phyloP scores from a whole-genome alignment of 2,888 invertebrate genomes.

The Thereva nobilitata region DNA sequence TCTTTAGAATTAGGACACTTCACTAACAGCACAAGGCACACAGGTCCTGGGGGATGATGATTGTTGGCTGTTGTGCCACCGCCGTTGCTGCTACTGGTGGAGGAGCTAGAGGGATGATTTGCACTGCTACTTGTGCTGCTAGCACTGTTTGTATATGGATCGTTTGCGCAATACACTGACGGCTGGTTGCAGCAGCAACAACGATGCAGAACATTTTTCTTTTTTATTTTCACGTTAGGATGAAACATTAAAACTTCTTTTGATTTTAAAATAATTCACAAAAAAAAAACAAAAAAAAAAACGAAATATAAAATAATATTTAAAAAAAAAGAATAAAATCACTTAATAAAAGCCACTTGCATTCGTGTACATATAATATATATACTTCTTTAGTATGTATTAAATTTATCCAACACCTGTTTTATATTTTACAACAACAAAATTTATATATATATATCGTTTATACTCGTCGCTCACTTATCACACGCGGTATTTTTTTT shows the following conservation, averaged over 20 bases:
- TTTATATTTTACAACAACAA: background rate
- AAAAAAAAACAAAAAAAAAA: background rate
- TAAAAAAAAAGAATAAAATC: slow-evolving; percentile 7
- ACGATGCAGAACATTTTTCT: slow-evolving; percentile 50
- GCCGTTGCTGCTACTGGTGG: slow-evolving; percentile 39
- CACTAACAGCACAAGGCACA: slow-evolving; percentile 59
- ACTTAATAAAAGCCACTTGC: too few relatives aligned
- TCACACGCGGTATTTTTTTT: too few relatives aligned
- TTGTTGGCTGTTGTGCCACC: slow-evolving; percentile 42
- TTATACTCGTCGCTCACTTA: too few relatives aligned
- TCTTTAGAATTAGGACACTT: slow-evolving; percentile 59
- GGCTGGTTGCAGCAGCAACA: slow-evolving; percentile 38
- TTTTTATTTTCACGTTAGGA: slow-evolving; percentile 58
- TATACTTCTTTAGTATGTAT: slow-evolving; percentile 1
- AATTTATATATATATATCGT: too few relatives aligned
- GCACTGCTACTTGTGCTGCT: slow-evolving; percentile 25
- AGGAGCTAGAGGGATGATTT: slow-evolving; percentile 40
- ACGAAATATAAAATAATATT: too few relatives aligned
- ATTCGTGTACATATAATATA: background rate
- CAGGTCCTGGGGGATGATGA: slow-evolving; percentile 48
- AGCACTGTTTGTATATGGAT: slow-evolving; percentile 15
- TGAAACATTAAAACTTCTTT: slow-evolving; percentile 54
- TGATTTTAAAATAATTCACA: slow-evolving; percentile 1
- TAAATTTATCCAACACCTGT: background rate
- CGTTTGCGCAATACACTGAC: slow-evolving; percentile 11